These are phyloP conservation scores for Anguilla marmorata DNA, from an alignment of 2,797 vertebrate genomes.

Conservation along the genomic window DNA sequence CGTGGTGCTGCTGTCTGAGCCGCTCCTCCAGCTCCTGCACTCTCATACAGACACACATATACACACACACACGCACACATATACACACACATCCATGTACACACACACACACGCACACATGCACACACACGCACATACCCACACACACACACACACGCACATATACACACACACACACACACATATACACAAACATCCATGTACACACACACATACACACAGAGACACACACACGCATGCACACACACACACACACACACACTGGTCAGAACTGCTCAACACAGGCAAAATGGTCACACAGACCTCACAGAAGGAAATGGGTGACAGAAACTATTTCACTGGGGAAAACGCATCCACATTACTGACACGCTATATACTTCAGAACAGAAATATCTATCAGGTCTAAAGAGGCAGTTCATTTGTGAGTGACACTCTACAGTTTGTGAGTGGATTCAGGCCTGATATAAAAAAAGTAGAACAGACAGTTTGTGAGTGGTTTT, in stretches of 20 bases:
- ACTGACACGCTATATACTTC: neutral
- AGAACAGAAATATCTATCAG: neutral
- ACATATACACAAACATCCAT: conserved; percentile 31
- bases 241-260: neutral
- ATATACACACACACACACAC: conserved; percentile 15
- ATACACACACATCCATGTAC: conserved; percentile 24
- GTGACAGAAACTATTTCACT: neutral
- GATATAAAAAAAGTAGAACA: neutral
- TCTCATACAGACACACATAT: neutral
- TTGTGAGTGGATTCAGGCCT: neutral
- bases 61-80: conserved; percentile 47
- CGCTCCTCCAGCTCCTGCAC: conserved; percentile 87
- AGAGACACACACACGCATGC: neutral
- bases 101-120: conserved; percentile 9
- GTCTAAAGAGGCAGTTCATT: neutral
- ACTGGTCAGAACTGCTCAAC: neutral
- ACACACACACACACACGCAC: neutral
- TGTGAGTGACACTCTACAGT: neutral
- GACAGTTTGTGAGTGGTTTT: neutral
- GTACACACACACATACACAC: conserved; percentile 3
- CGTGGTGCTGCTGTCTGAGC: conserved; percentile 88
- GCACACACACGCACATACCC: conserved; percentile 34
- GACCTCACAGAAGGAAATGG: neutral
- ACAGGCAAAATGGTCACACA: neutral
- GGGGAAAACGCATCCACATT: neutral